These are phyloP conservation scores for Emydocephalus ijimae DNA, from an alignment of 2,113 vertebrate species.

Conservation along the genomic window DNA sequence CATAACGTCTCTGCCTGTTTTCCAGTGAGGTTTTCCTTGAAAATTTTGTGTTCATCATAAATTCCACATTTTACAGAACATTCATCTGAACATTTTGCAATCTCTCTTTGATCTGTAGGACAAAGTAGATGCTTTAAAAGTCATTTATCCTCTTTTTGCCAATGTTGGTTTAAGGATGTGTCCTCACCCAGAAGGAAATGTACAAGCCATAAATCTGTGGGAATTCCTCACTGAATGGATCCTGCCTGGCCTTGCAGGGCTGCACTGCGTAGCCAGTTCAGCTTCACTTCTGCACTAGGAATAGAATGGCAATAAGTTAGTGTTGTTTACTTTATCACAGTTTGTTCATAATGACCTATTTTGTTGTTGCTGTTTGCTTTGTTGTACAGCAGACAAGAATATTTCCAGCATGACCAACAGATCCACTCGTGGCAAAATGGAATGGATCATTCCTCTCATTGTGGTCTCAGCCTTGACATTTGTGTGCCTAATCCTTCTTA, in stretches of 20 bases:
- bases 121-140: not conserved
- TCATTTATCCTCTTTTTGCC: not conserved
- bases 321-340: not conserved
- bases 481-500: constrained; percentile 92
- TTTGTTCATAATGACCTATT: constrained; percentile 25
- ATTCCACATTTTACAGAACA: not conserved
- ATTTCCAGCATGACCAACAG: constrained; percentile 81
- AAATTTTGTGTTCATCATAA: not conserved
- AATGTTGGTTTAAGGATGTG: not conserved
- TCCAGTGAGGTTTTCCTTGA: not conserved
- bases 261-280: not conserved
- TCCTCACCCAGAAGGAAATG: not conserved
- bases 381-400: constrained; percentile 72
- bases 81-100: not conserved
- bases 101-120: not conserved
- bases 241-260: not conserved
- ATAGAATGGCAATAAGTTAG: not conserved
- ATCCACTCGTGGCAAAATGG: constrained; percentile 83
- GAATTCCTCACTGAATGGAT: not conserved
- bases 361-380: constrained; percentile 40
- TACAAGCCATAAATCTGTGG: not conserved
- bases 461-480: constrained; percentile 96
- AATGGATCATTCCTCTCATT: constrained; percentile 95
- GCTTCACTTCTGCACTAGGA: too few relatives aligned
- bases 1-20: not conserved